Evolutionary conservation across 2,888 invertebrate species (phyloP), one percentile per base, ranked within the genome.

Genomic region (Trachelus iudaicus): DNA sequence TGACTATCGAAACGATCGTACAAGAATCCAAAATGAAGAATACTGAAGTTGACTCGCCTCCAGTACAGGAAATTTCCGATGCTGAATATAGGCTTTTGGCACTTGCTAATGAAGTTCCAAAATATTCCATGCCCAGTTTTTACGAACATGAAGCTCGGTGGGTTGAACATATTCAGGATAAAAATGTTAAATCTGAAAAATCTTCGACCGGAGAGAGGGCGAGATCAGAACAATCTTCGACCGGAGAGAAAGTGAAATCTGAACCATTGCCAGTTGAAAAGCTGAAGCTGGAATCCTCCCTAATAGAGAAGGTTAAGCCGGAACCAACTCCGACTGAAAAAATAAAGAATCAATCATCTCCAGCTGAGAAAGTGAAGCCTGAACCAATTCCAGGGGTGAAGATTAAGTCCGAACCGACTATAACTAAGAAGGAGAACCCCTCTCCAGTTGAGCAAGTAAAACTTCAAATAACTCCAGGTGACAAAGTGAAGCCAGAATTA

Each of bases 11-110:
- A 78, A 85, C 83, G 80, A 85, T 90, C 15, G 85, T 90, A 1
- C 83, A 87, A 73, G 85, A 90, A 69, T 87, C 90, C 3, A 86
- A 87, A 69, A 88, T 90, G 87, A 88, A 86, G 75, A 56, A n/a
- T n/a, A 34, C 73, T 9, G 77, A 80, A 23, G 35, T 69, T 4
- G 76, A 69, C 3, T 13, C 23, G 33, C 15, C 75, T 71, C 76
- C 77, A 23, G 74, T 56, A 34, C 23, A 34, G 69, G 76, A 74
- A 34, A 37, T n/a, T 30, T 79, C 80, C 4, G 79, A 79, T 30
- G 69, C 73, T 4, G 81, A 86, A 75, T 33, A 35, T 0, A 82
- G 81, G 75, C 80, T 83, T 31, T 79, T 73, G 34, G 84, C 83
- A 4, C 76, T 88, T 30, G 34, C 81, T 6, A 34, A 37, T 12